A percentile compares a stretch with the other conserved stretches of the same genome.
phyloP scores from a whole-genome alignment of 1,140 invertebrate genomes.

The Colletes gigas region DNA sequence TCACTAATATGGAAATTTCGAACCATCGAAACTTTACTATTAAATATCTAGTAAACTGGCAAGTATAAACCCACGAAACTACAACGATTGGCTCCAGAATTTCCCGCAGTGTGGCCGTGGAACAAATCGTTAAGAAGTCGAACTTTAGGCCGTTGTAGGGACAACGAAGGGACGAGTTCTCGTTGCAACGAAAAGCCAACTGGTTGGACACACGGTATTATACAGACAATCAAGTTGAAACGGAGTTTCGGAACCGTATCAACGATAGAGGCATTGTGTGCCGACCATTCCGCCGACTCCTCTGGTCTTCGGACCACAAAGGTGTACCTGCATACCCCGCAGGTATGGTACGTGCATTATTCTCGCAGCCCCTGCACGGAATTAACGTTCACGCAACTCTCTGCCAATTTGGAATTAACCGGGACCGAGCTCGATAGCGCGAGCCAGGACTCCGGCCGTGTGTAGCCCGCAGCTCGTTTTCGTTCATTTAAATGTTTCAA shows the following conservation, averaged over 20 bases:
- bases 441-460: neutral
- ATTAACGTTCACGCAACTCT: constrained; percentile 62
- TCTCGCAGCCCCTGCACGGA: constrained; percentile 42
- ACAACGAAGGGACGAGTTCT: neutral
- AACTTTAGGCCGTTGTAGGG: no score
- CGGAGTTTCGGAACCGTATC: constrained; percentile 40
- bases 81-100: no score
- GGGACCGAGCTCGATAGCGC: constrained; percentile 31
- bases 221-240: constrained; percentile 48
- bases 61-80: no score
- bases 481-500: constrained; percentile 44
- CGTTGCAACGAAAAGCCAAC: constrained; percentile 43
- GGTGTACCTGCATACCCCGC: constrained; percentile 52
- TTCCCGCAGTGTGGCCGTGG: no score
- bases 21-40: no score
- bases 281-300: constrained; percentile 16
- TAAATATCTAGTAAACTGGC: no score
- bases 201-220: constrained; percentile 40
- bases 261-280: constrained; percentile 41
- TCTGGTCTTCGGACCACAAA: constrained; percentile 41
- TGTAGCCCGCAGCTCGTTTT: constrained; percentile 16
- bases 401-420: constrained; percentile 53
- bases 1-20: no score
- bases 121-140: no score
- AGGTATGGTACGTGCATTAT: constrained; percentile 53